Evolutionary conservation across 2,797 vertebrate genomes (phyloP).

Genomic region (Enteromius afrohamiltoni): DNA sequence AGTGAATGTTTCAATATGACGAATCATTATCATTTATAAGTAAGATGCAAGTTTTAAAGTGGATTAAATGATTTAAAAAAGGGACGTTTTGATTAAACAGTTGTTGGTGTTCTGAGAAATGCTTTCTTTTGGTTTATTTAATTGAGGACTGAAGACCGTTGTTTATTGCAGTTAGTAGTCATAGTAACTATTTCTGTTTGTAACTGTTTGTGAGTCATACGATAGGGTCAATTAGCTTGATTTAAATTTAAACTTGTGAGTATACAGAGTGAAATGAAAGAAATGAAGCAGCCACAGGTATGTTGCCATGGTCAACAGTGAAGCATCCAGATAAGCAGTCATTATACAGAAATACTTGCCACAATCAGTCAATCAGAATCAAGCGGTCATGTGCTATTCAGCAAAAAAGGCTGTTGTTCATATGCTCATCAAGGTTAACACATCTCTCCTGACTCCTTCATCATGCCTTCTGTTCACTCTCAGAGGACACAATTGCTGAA

Average conservation of each 20-base stretch:
- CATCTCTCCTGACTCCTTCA: conserved; percentile 16
- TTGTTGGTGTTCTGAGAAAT: conserved; percentile 13
- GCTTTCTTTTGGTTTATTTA: conserved; percentile 10
- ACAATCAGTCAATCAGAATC: background rate
- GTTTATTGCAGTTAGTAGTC: conserved; percentile 7
- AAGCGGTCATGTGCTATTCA: background rate
- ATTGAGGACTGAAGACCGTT: background rate
- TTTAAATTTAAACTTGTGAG: background rate
- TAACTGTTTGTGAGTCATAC: background rate
- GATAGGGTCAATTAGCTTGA: conserved; percentile 30
- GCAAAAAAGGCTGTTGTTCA: background rate
- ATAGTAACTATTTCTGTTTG: conserved; percentile 4
- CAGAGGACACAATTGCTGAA: conserved; percentile 10
- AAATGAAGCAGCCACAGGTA: background rate
- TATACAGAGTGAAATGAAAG: background rate
- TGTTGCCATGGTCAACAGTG: background rate
- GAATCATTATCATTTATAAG: background rate
- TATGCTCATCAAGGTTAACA: background rate
- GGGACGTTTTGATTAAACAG: too few relatives aligned
- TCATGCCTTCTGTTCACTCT: conserved; percentile 34
- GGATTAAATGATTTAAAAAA: background rate
- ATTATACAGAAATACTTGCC: background rate
- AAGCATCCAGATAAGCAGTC: background rate
- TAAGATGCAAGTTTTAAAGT: background rate
- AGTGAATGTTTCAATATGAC: background rate